phyloP scores from a whole-genome alignment of 2,888 invertebrate species.

The Malthinus flaveolus region DNA sequence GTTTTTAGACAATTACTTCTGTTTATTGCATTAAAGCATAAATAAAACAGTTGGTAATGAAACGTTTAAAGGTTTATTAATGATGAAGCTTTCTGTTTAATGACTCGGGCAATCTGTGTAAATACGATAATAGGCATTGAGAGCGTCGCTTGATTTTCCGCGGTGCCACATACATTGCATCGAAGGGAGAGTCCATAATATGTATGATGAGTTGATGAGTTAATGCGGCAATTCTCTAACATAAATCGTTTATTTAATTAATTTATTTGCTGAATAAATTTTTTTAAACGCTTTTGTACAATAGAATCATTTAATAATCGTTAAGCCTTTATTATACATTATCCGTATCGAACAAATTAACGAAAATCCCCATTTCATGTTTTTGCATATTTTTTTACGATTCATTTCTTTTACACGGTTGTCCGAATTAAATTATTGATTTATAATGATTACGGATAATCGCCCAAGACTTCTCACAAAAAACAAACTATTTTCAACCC shows the following conservation, averaged over 20 bases:
- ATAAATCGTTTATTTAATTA: background rate
- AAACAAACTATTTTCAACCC: too few relatives aligned
- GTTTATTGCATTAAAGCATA: conserved; percentile 36
- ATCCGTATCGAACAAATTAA: too few relatives aligned
- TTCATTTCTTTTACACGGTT: too few relatives aligned
- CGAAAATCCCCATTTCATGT: too few relatives aligned
- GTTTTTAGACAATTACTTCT: conserved; percentile 31
- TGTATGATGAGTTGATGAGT: conserved; percentile 46
- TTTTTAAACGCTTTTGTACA: background rate
- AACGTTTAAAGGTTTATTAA: conserved; percentile 33
- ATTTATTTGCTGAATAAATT: background rate
- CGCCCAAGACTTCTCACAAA: too few relatives aligned
- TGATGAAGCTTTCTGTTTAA: conserved; percentile 45
- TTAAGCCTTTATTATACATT: background rate
- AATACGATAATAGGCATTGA: conserved; percentile 44
- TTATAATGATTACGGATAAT: too few relatives aligned
- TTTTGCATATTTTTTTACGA: too few relatives aligned
- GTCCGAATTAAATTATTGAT: too few relatives aligned
- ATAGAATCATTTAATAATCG: background rate
- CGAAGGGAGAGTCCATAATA: conserved; percentile 16
- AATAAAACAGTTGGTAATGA: conserved; percentile 39
- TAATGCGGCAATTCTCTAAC: conserved; percentile 45
- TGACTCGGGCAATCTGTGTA: conserved; percentile 46
- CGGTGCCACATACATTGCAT: conserved; percentile 2
- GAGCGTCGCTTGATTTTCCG: conserved; percentile 37